A percentile compares a stretch with the other conserved stretches of the same genome.
Evolutionary conservation across 2,113 vertebrate genomes (phyloP).

Genomic region (Chrysemys picta): DNA sequence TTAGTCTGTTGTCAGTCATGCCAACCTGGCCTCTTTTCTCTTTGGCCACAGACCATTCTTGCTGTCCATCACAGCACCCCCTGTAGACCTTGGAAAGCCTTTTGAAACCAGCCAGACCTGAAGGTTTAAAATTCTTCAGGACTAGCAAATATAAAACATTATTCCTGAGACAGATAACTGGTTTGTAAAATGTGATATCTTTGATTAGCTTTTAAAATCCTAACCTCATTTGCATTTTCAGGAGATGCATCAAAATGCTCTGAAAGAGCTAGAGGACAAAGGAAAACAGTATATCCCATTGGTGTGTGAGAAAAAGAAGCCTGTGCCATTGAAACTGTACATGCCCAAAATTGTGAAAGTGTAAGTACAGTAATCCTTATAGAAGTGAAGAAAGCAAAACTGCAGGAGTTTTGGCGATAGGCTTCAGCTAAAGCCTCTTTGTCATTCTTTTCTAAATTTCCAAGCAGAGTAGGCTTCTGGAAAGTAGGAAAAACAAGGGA

Average conservation of each 20-base stretch:
- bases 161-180: background rate
- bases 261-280: conserved; percentile 77
- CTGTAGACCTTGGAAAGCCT: background rate
- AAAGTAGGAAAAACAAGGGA: background rate
- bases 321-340: conserved; percentile 89
- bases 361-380: conserved; percentile 79
- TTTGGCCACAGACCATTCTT: background rate
- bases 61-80: background rate
- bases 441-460: background rate
- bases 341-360: conserved; percentile 94
- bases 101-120: background rate
- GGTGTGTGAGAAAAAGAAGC: conserved; percentile 91
- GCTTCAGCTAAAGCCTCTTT: background rate
- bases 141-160: background rate
- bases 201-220: background rate
- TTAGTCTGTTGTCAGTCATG: background rate
- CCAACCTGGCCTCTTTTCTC: background rate
- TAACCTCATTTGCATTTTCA: conserved; percentile 63
- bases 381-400: background rate
- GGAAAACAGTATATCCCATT: conserved; percentile 70
- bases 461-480: background rate
- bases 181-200: background rate
- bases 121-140: background rate
- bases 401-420: background rate
- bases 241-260: conserved; percentile 79